Base-by-base conservation (phyloP, 37 sponge, comb jelly and placozoan genomes). In the Agelas oroides region DNA sequence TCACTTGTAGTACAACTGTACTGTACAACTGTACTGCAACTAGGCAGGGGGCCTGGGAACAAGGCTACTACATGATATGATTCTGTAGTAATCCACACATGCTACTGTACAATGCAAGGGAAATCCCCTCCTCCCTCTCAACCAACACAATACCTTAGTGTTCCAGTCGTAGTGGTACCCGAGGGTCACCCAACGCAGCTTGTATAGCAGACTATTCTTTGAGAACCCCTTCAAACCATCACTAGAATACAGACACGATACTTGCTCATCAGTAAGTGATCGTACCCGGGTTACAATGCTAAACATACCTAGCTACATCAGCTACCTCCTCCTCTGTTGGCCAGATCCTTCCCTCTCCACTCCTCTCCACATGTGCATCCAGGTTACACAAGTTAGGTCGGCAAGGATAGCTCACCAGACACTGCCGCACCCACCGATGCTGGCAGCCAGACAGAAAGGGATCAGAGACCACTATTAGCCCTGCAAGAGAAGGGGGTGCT, bases 131-230 rank as follows among this genome's bases (percentile, higher is more conserved):
- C 58, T 18, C 58, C 58, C 58, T 18, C 58, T 18, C 58, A 19
- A 15, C 58, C 58, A 15, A 12, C 34, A 59, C 18, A 76, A n/a
- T 23, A 93, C 89, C 85, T 97, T 97, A 6, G 85, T 82, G 73
- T 39, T 80, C 98, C 98, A 97, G 86, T 97, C 90, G 59, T 97
- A 95, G 52, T 95, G 98, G 66, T 97, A 97, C 8, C 98, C 98
- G 37, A 95, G 74, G 24, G 98, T 97, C 33, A 91, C 90, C 98
- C 98, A 97, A 3, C 92, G 84, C 34, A 97, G 84, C 28, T 88
- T 84, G 53, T 89, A 82, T 27, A 96, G 30, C 0, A 55, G 64
- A 41, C 25, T 57, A 17, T 73, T 75, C 58, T 67, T 75, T 27
- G 54, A 33, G 63, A 87, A 19, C 24, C 8, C 15, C 60, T 33